Percentiles rank a stretch among this genome's conserved stretches.
These are phyloP conservation scores for Drosophila aff. DNA, from an alignment of 1,140 invertebrate species.

Conservation along the genomic window DNA sequence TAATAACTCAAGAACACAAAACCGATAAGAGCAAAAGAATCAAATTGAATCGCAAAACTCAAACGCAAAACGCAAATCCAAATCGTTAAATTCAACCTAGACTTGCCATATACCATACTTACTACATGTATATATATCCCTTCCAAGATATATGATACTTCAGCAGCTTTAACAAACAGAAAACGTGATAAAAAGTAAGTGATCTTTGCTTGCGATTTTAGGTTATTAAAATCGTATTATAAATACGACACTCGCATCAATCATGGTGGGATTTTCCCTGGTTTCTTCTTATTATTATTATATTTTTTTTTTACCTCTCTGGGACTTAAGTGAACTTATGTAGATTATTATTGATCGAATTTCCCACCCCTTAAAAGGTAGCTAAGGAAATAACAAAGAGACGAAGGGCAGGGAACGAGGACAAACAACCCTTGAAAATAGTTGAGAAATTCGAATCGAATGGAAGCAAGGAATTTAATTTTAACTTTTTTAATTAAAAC, in stretches of 20 bases:
- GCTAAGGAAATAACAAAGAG: slow-evolving; percentile 1
- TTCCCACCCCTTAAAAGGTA: slow-evolving; percentile 26
- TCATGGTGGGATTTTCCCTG: slow-evolving; percentile 41
- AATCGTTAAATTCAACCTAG: slow-evolving; percentile 47
- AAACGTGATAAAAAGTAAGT: slow-evolving; percentile 74
- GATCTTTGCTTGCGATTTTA: slow-evolving; percentile 40
- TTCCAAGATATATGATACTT: not conserved
- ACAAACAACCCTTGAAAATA: slow-evolving; percentile 37
- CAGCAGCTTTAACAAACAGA: slow-evolving; percentile 54
- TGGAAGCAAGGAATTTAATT: slow-evolving; percentile 1
- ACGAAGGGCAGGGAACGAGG: not conserved
- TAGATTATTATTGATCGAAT: slow-evolving; percentile 78
- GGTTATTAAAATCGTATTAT: slow-evolving; percentile 49
- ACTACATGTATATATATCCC: slow-evolving; percentile 15
- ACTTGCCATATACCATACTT: slow-evolving; percentile 47
- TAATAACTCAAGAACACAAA: slow-evolving; percentile 49
- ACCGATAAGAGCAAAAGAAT: slow-evolving; percentile 48
- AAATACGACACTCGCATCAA: slow-evolving; percentile 52
- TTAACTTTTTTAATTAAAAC: slow-evolving; percentile 23
- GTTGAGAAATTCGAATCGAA: slow-evolving; percentile 29
- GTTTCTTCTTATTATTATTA: slow-evolving; percentile 12
- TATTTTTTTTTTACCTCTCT: slow-evolving; percentile 24
- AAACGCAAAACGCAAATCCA: slow-evolving; percentile 21
- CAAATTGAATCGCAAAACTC: slow-evolving; percentile 52
- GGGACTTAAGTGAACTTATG: slow-evolving; percentile 65